These are phyloP conservation scores for Drosophila borborema DNA, from an alignment of 2,888 invertebrate genomes.

Conservation along the genomic window DNA sequence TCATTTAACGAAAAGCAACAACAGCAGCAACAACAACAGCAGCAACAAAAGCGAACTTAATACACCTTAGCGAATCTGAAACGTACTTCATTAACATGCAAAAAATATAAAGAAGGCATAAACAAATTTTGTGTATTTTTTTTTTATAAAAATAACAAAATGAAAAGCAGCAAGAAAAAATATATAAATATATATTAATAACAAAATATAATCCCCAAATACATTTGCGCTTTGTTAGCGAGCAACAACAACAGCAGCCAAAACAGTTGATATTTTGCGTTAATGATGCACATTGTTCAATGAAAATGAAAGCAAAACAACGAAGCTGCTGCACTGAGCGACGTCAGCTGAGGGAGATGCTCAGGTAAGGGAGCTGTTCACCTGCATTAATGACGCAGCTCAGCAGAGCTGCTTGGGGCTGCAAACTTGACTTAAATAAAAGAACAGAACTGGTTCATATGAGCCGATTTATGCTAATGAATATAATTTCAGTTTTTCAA, in stretches of 20 bases:
- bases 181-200: slow-evolving; percentile 35
- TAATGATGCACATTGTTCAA: slow-evolving; percentile 80
- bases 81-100: slow-evolving; percentile 76
- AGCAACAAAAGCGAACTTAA: slow-evolving; percentile 39
- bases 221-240: slow-evolving; percentile 81
- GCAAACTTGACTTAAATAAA: neutral
- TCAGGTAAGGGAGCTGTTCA: slow-evolving; percentile 3
- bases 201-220: slow-evolving; percentile 67
- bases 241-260: slow-evolving; percentile 38
- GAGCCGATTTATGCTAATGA: too few relatives aligned
- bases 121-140: slow-evolving; percentile 51
- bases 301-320: slow-evolving; percentile 73
- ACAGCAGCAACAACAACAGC: neutral
- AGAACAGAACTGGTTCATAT: too few relatives aligned
- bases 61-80: slow-evolving; percentile 65
- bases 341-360: neutral
- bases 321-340: slow-evolving; percentile 18
- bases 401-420: neutral
- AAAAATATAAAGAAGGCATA: slow-evolving; percentile 28
- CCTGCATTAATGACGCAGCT: neutral
- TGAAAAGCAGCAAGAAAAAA: slow-evolving; percentile 34
- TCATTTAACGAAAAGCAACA: slow-evolving; percentile 64
- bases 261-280: slow-evolving; percentile 52
- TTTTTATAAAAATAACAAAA: slow-evolving; percentile 65
- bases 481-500: too few relatives aligned